These are phyloP conservation scores for Anseranas semipalmata DNA, from an alignment of 2,113 vertebrate genomes.

Conservation along the genomic window DNA sequence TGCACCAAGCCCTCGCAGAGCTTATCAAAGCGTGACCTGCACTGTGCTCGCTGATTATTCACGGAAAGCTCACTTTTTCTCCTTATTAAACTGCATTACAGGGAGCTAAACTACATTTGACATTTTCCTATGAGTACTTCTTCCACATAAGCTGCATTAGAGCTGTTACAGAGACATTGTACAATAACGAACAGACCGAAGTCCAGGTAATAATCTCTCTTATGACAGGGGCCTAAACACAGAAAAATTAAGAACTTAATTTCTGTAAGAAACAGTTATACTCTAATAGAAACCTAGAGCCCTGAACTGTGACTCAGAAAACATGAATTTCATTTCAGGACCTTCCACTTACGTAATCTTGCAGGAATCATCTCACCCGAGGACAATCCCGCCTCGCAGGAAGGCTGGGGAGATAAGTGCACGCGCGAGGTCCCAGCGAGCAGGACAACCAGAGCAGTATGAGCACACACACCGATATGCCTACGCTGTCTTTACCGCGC, in stretches of 20 bases:
- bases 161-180: background rate
- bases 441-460: fast-evolving
- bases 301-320: background rate
- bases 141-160: background rate
- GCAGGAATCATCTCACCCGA: background rate
- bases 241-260: slow-evolving; percentile 24
- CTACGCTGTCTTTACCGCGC: background rate
- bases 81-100: slow-evolving; percentile 15
- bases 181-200: background rate
- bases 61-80: background rate
- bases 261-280: background rate
- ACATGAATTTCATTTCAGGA: background rate
- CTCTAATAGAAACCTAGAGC: background rate
- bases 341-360: background rate
- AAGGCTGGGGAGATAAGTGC: background rate
- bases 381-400: background rate
- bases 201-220: background rate
- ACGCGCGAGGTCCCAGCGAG: fast-evolving
- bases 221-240: background rate
- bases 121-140: background rate
- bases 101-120: slow-evolving; percentile 10
- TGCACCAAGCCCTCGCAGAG: background rate
- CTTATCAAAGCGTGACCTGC: background rate
- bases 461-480: background rate
- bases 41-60: background rate